Conservation (phyloP, 2,113 vertebrate species). For the Labeo rohita region DNA sequence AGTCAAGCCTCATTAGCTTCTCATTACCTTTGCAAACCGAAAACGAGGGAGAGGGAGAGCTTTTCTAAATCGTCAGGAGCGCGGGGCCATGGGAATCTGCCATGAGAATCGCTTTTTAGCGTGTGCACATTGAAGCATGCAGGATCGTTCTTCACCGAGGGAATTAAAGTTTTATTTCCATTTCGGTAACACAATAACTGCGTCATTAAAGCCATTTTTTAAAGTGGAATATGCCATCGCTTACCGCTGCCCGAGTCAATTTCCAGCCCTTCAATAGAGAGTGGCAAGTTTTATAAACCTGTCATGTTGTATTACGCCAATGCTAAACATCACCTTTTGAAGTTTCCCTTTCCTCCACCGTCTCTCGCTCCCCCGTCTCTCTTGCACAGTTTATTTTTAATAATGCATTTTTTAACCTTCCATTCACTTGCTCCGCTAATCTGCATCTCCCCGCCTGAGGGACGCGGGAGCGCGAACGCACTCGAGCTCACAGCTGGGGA, state of each 20-base stretch:
- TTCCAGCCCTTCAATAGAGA: constrained; percentile 68
- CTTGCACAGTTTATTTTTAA: constrained; percentile 62
- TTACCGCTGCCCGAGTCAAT: constrained; percentile 69
- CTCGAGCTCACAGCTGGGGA: constrained; percentile 62
- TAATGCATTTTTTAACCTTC: constrained; percentile 54
- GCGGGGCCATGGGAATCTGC: constrained; percentile 81
- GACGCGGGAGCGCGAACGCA: constrained; percentile 35
- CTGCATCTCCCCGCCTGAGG: constrained; percentile 62
- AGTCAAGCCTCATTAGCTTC: constrained; percentile 96
- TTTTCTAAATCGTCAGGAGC: constrained; percentile 73
- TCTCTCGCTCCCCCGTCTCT: constrained; percentile 7
- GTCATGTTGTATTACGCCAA: constrained; percentile 66
- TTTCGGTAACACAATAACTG: constrained; percentile 81
- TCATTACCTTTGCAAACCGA: constrained; percentile 91
- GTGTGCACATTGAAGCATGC: constrained; percentile 85
- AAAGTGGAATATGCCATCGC: constrained; percentile 81
- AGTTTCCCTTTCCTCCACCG: constrained; percentile 46
- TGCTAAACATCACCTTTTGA: constrained; percentile 63
- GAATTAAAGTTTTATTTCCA: constrained; percentile 84
- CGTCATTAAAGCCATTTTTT: constrained; percentile 82
- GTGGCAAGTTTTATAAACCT: constrained; percentile 73
- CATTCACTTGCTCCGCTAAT: constrained; percentile 57
- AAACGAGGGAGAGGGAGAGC: constrained; percentile 73
- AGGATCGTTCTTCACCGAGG: constrained; percentile 74
- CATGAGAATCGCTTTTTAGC: constrained; percentile 80